Percentiles rank a stretch among this genome's conserved stretches.
These are phyloP conservation scores for Cerceris ruficornis DNA, from an alignment of 2,888 invertebrate genomes.

Conservation along the genomic window DNA sequence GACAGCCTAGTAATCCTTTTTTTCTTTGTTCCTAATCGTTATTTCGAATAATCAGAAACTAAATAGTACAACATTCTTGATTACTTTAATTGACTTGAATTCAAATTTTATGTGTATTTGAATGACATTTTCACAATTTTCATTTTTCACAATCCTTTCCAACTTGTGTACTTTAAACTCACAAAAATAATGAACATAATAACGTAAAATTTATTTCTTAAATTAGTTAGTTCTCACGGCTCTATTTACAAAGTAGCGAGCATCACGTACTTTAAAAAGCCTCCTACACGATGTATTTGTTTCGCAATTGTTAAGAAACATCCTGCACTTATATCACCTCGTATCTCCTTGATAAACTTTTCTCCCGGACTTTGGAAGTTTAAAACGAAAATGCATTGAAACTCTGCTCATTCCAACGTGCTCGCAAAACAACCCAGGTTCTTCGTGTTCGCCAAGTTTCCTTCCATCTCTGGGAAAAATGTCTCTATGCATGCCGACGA, in stretches of 20 bases:
- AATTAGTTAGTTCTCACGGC: too few species aligned
- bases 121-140: too few species aligned
- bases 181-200: too few species aligned
- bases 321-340: conserved; percentile 19
- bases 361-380: conserved; percentile 35
- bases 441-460: conserved; percentile 34
- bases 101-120: too few species aligned
- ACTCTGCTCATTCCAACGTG: conserved; percentile 40
- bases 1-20: too few species aligned
- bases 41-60: too few species aligned
- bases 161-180: too few species aligned
- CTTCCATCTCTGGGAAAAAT: background rate
- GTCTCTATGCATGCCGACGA: conserved; percentile 21
- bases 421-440: conserved; percentile 29
- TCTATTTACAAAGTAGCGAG: conserved; percentile 18
- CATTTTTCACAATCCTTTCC: too few species aligned
- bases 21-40: too few species aligned
- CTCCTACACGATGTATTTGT: conserved; percentile 43
- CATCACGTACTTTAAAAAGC: conserved; percentile 29
- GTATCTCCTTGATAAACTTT: conserved; percentile 50
- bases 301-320: conserved; percentile 41
- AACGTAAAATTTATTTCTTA: too few species aligned
- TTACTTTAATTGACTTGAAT: too few species aligned
- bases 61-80: too few species aligned
- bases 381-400: conserved; percentile 47